Evolutionary conservation across 2,797 vertebrate genomes (phyloP).

Genomic region (Thripadectes ignobilis): DNA sequence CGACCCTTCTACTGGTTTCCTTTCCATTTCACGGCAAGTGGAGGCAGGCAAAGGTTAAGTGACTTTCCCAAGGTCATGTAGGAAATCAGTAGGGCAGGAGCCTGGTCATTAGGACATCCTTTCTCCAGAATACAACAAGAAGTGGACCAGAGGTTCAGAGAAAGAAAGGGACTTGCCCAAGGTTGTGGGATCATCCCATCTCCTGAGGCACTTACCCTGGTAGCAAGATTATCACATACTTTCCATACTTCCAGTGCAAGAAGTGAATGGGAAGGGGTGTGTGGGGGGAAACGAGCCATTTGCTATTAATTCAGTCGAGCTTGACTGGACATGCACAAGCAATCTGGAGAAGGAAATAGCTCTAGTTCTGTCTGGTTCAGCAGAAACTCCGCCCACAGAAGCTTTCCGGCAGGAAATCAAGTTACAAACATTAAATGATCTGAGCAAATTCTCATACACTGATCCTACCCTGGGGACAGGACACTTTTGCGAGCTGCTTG

Average conservation of each 20-base stretch:
- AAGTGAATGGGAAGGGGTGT: conserved; percentile 59
- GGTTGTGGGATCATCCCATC: neutral
- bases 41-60: conserved; percentile 3
- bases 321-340: conserved; percentile 66
- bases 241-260: neutral
- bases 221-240: neutral
- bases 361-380: conserved; percentile 63
- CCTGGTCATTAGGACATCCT: conserved; percentile 26
- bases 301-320: conserved; percentile 52
- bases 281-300: conserved; percentile 15
- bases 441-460: conserved; percentile 68
- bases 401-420: conserved; percentile 71
- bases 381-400: conserved; percentile 63
- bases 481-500: conserved; percentile 27
- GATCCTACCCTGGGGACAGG: conserved; percentile 62
- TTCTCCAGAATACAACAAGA: neutral
- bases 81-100: conserved; percentile 8
- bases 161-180: neutral
- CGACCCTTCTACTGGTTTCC: neutral
- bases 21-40: neutral
- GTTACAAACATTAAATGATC: conserved; percentile 68
- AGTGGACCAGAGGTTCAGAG: neutral
- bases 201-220: neutral
- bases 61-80: conserved; percentile 19
- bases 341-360: conserved; percentile 62